Percentiles rank a stretch among this genome's conserved stretches.
Conservation (phyloP, 1,140 invertebrate species). For the Coptotermes formosanus region DNA sequence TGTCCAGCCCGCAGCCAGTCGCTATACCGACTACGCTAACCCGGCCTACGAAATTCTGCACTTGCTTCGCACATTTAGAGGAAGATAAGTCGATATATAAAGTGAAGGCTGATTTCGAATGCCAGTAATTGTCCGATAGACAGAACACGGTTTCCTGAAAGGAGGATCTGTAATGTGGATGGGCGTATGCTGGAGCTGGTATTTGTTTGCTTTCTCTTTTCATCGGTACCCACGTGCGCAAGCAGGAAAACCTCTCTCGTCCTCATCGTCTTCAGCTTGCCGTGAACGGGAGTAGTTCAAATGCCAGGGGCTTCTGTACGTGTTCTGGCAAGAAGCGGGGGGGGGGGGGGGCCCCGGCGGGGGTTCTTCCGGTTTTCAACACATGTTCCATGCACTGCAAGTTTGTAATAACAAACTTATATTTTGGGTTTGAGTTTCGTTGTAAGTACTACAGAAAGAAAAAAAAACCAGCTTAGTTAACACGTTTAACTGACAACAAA, state of each 20-base stretch:
- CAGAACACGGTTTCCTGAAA: background rate
- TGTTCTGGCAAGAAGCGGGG: background rate
- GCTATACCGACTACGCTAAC: too few relatives aligned
- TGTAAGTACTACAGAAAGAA: background rate
- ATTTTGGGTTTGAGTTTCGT: slow-evolving; percentile 7
- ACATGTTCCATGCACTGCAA: slow-evolving; percentile 10
- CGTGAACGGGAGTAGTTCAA: background rate
- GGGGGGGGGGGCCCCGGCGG: too few relatives aligned
- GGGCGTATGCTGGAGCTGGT: background rate
- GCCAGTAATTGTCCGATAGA: background rate
- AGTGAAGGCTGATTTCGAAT: too few relatives aligned
- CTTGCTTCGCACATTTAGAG: too few relatives aligned
- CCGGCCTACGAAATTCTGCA: too few relatives aligned
- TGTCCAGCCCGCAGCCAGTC: too few relatives aligned
- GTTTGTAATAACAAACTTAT: background rate
- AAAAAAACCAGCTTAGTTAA: background rate
- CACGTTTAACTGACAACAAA: background rate
- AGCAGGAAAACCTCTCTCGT: background rate
- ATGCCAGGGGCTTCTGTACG: slow-evolving; percentile 4
- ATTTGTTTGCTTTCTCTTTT: slow-evolving; percentile 17
- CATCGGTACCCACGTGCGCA: slow-evolving; percentile 1
- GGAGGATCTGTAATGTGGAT: background rate
- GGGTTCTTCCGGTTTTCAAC: background rate
- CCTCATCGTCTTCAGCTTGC: background rate
- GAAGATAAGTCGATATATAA: too few relatives aligned